Evolutionary conservation across 2,888 invertebrate species (phyloP), one percentile per base, ranked within the genome.

Genomic region (Scaptomyza reducta): DNA sequence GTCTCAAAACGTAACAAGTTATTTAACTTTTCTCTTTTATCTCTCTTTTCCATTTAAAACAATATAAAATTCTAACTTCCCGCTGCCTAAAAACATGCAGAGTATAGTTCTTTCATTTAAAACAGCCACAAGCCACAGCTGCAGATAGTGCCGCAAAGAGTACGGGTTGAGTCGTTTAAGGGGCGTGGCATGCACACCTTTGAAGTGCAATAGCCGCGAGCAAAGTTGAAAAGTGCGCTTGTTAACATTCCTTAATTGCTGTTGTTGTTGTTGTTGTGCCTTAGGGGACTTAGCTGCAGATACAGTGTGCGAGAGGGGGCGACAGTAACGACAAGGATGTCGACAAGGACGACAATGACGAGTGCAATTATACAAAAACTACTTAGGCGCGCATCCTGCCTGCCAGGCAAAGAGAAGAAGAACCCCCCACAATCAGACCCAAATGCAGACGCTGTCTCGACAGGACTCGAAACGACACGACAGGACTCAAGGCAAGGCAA

Each of bases 171-270:
- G 29, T 13, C 22, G 14, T 41, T 64, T 33, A 40, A 18, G n/a
- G 58, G 74, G 78, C 58, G 81, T 68, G 78, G 67, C 63, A 44
- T 31, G 49, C 55, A 76, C 87, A 85, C 86, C 82, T 85, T 83
- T 83, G 88, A 85, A 85, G 88, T 83, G 82, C 86, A 87, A 62
- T 62, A 65, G 82, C 88, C 88, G 77, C 74, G 79, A 72, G 88
- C 68, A 79, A 77, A 83, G 83, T 87, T 86, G 83, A 83, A 88
- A 88, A 88, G 88, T 85, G 87, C 85, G 84, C 85, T 85, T 85
- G 85, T 88, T 85, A 85, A 85, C 85, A 85, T 79, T 74, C 74
- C 85, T 74, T 88, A 85, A 85, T 88, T 85, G 85, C 87, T 85
- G 85, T 85, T 76, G 66, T 59, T 65, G 69, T 54, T 54, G 62